Evolutionary conservation across 92 coral and sea anemone genomes (phyloP).

Genomic region (Ricordea florida): DNA sequence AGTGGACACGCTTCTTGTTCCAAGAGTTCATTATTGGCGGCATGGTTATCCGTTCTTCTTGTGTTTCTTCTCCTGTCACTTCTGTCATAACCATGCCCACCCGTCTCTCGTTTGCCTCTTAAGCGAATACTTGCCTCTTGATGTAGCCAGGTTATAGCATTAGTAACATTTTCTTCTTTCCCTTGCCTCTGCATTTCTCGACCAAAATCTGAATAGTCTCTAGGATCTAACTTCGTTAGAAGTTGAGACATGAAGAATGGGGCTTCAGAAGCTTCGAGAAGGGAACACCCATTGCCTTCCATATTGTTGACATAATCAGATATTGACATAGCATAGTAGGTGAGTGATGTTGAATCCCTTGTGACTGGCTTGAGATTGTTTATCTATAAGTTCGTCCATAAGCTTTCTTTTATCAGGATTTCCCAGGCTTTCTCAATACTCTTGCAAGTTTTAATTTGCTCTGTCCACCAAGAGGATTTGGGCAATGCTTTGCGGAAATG

Average conservation of each 20-base stretch:
- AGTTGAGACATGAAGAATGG: slow-evolving; percentile 63
- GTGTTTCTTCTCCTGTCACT: neutral
- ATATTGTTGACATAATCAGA: slow-evolving; percentile 34
- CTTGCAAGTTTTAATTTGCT: slow-evolving; percentile 19
- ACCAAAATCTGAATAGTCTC: slow-evolving; percentile 53
- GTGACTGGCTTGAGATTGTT: slow-evolving; percentile 8
- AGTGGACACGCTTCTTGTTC: slow-evolving; percentile 43
- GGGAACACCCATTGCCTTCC: slow-evolving; percentile 63
- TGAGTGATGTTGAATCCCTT: too few species aligned
- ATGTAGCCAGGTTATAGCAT: slow-evolving; percentile 55
- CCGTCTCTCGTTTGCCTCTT: slow-evolving; percentile 31
- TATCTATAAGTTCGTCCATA: neutral
- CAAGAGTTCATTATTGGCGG: neutral
- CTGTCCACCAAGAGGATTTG: slow-evolving; percentile 25
- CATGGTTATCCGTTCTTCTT: slow-evolving; percentile 9
- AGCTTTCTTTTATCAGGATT: neutral
- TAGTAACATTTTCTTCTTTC: slow-evolving; percentile 50
- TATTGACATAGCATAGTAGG: slow-evolving; percentile 23
- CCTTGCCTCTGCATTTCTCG: slow-evolving; percentile 46
- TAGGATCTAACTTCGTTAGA: slow-evolving; percentile 46
- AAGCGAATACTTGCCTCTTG: slow-evolving; percentile 64
- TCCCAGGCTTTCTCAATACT: slow-evolving; percentile 9
- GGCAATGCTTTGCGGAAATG: slow-evolving; percentile 16
- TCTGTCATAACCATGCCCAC: neutral
- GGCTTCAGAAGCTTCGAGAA: slow-evolving; percentile 25